A percentile compares a stretch with the other conserved stretches of the same genome.
Evolutionary conservation across 2,113 vertebrate genomes (phyloP).

Genomic region (Macaca nemestrina): DNA sequence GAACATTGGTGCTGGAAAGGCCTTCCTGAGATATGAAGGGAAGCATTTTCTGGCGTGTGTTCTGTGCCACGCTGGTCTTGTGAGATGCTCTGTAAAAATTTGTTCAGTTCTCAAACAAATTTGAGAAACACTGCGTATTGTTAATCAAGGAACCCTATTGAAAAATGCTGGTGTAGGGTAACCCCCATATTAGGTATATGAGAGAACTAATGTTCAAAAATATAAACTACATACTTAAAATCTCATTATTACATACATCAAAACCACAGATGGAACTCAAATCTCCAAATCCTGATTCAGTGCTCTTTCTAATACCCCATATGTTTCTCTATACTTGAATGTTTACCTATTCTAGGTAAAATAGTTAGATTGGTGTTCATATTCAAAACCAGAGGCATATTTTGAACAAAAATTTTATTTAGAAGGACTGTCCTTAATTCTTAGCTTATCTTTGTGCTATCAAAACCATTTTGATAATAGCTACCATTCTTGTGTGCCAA

Average conservation of each 20-base stretch:
- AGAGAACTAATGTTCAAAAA: background rate
- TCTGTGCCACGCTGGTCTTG: background rate
- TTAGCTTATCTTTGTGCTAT: background rate
- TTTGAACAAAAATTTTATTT: conserved; percentile 6
- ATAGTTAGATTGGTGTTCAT: background rate
- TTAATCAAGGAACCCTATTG: background rate
- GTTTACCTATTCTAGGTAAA: background rate
- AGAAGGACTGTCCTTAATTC: background rate
- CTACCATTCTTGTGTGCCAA: background rate
- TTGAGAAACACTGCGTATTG: background rate
- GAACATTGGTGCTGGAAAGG: background rate
- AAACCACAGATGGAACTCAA: background rate
- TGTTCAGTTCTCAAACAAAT: background rate
- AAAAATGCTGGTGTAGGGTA: background rate
- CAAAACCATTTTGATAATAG: background rate
- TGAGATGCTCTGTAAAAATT: background rate
- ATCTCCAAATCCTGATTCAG: background rate
- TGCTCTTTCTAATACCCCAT: background rate
- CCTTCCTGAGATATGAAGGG: background rate
- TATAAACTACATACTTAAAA: background rate
- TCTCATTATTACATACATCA: background rate
- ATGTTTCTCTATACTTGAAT: background rate
- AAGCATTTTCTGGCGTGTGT: background rate
- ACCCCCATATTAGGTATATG: background rate
- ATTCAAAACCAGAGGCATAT: background rate